Evolutionary conservation across 2,113 vertebrate genomes (phyloP).

Genomic region (Cygnus buccinator): DNA sequence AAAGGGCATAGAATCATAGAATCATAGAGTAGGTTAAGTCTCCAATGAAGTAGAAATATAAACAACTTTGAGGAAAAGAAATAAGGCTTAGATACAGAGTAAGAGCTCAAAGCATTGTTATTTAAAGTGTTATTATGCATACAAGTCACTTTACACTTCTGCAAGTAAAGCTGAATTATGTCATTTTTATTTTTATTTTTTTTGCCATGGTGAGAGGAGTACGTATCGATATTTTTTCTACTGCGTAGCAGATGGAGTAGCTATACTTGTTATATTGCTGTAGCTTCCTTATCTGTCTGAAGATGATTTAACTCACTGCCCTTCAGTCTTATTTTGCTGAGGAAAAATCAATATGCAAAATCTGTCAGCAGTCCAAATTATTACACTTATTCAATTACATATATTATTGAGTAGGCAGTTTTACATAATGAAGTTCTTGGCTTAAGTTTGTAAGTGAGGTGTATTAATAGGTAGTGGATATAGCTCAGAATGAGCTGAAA

Average conservation of each 20-base stretch:
- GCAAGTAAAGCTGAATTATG: neutral
- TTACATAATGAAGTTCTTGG: slow-evolving; percentile 59
- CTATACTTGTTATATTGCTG: neutral
- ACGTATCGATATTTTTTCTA: neutral
- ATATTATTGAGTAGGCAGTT: slow-evolving; percentile 52
- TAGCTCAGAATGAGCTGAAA: neutral
- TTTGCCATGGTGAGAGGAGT: neutral
- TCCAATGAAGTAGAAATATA: neutral
- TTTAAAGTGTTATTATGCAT: neutral
- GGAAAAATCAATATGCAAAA: slow-evolving; percentile 63
- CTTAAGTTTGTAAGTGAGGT: slow-evolving; percentile 16
- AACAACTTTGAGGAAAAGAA: neutral
- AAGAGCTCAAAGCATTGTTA: neutral
- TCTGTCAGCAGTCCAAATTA: slow-evolving; percentile 51
- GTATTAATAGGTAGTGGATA: slow-evolving; percentile 20
- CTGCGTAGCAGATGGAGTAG: neutral
- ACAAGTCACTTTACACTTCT: neutral
- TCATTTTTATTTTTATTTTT: neutral
- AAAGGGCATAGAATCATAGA: neutral
- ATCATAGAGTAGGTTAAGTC: neutral
- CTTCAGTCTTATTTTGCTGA: slow-evolving; percentile 48
- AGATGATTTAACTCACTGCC: slow-evolving; percentile 38
- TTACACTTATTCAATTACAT: slow-evolving; percentile 35
- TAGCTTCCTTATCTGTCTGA: neutral
- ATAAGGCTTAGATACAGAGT: neutral